Percentiles rank a stretch among this genome's conserved stretches.
phyloP scores from a whole-genome alignment of 2,113 vertebrate genomes.

The Columba janthina region DNA sequence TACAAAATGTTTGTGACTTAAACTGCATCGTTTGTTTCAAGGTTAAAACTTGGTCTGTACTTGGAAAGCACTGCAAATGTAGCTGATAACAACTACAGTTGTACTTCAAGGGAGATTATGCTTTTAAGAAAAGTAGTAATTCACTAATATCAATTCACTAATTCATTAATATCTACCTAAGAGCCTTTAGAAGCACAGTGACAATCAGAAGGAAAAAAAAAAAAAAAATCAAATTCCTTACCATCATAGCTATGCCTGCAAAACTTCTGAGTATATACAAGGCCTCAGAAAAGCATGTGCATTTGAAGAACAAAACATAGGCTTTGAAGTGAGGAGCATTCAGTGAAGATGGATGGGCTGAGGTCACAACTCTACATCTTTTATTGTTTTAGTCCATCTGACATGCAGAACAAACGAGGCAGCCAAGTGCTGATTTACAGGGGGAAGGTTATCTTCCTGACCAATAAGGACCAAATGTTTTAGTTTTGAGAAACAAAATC shows the following conservation, averaged over 20 bases:
- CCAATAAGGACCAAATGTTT: slow-evolving; percentile 45
- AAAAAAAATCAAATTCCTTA: background rate
- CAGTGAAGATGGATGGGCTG: slow-evolving; percentile 45
- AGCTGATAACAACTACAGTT: background rate
- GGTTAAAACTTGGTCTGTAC: background rate
- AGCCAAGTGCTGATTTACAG: slow-evolving; percentile 53
- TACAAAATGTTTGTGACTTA: background rate
- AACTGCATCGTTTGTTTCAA: background rate
- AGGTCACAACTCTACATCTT: slow-evolving; percentile 61
- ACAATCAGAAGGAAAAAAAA: background rate
- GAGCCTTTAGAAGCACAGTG: background rate
- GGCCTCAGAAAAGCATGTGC: background rate
- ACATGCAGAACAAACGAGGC: slow-evolving; percentile 57
- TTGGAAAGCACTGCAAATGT: background rate
- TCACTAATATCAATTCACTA: background rate
- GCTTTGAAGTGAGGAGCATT: slow-evolving; percentile 48
- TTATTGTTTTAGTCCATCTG: slow-evolving; percentile 61
- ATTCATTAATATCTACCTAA: too few relatives aligned
- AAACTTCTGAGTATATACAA: background rate
- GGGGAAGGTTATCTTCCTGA: slow-evolving; percentile 47
- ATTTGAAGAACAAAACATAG: slow-evolving; percentile 15
- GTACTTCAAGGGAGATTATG: background rate
- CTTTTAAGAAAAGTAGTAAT: background rate
- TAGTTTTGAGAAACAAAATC: slow-evolving; percentile 31
- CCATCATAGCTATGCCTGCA: background rate